Evolutionary conservation across 2,113 vertebrate genomes (phyloP), one percentile per base, ranked within the genome.

Genomic region (Chionis minor): DNA sequence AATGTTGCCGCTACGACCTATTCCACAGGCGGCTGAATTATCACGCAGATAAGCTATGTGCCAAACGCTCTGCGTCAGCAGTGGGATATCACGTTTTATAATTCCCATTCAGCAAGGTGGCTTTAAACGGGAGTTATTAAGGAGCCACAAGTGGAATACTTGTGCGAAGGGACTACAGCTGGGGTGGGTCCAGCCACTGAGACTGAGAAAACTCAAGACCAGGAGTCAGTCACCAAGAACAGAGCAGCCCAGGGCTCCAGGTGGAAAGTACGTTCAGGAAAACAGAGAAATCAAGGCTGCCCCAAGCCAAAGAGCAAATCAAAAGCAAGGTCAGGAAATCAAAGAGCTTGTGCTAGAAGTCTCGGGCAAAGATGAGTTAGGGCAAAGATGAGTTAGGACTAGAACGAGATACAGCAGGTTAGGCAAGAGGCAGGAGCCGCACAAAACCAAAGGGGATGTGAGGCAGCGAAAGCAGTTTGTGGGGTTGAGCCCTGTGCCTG

Each of bases 11-110:
- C 81, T 11, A 9, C 0, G 7, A 66, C 67, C 77, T 81, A 24
- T 45, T 70, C 74, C 81, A 54, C 30, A 56, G 88, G 91, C 67
- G 8, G 91, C 92, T 79, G 73, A 85, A 69, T 96, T 96, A 97
- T 96, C 95, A 59, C 0, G 3, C 47, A 79, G 92, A 97, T 96
- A 95, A 94, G 54, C 58, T 45, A 0, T 38, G 70, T n/a, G 81
- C 73, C 73, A 92, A 92, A 79, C 0, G 5, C 16, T 79, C 84
- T 91, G 94, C 54, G 54, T 94, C 96, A 97, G 12, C 77, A 89
- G 20, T 2, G 38, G 85, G 28, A 73, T 81, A 92, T 82, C 86
- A 13, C 2, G 2, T 38, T 54, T 62, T 82, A 28, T 45, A 62
- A 81, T 27, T 87, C 91, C 51, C 66, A 86, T 95, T 94, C 74